Percentiles rank a stretch among this genome's conserved stretches.
Conservation (phyloP, 1,140 invertebrate species). For the fruit fly (Drosophila melanogaster) region DNA sequence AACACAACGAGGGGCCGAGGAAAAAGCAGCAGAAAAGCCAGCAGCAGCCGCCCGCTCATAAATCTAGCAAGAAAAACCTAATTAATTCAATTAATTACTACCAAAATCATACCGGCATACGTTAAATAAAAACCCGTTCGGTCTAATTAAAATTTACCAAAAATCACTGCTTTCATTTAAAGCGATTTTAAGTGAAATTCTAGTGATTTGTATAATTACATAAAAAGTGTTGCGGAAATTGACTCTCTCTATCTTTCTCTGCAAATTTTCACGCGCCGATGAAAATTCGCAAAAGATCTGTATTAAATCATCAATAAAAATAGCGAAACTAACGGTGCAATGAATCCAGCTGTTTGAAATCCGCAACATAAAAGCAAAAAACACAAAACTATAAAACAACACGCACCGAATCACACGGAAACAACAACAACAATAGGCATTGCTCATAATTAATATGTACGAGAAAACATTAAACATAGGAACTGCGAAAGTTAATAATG, state of each 20-base stretch:
- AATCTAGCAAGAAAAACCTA: constrained; percentile 54
- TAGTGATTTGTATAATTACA: constrained; percentile 66
- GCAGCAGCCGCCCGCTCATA: constrained; percentile 56
- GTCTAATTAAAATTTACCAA: not conserved
- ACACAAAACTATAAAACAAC: constrained; percentile 34
- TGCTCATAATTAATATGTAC: constrained; percentile 75
- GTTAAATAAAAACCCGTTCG: constrained; percentile 26
- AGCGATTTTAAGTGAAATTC: constrained; percentile 65
- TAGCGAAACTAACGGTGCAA: constrained; percentile 70
- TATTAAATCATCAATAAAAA: constrained; percentile 80
- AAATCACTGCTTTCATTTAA: constrained; percentile 72
- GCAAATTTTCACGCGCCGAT: constrained; percentile 61
- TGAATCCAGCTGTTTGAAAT: constrained; percentile 65
- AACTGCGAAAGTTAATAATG: constrained; percentile 81
- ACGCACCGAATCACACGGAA: constrained; percentile 63
- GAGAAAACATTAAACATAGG: constrained; percentile 75
- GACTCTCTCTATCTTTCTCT: constrained; percentile 40
- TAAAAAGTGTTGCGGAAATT: constrained; percentile 48
- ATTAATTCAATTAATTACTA: constrained; percentile 44
- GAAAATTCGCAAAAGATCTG: constrained; percentile 55
- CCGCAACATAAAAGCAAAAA: constrained; percentile 7
- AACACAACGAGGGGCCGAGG: constrained; percentile 65
- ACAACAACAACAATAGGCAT: constrained; percentile 40
- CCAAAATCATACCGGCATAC: constrained; percentile 14
- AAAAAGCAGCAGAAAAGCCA: constrained; percentile 49